Base-by-base conservation (phyloP, 2,888 invertebrate genomes). In the Abrostola tripartita region DNA sequence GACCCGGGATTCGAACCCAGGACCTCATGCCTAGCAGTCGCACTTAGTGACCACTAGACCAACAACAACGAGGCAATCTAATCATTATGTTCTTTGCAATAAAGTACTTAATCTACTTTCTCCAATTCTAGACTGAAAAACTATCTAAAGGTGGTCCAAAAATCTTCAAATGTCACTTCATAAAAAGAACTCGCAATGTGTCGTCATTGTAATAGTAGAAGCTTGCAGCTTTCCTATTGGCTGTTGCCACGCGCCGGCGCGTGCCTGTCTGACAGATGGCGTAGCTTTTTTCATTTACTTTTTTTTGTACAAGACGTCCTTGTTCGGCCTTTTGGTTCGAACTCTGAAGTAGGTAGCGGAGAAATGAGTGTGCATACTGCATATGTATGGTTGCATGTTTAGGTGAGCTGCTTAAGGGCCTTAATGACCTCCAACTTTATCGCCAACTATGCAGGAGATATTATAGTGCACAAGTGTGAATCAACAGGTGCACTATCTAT, bases 251-350 rank as follows among this genome's bases (percentile, higher is more conserved):
- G 79, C 82, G 81, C 55, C 78, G 81, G 81, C 85, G 85, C 86
- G 87, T 86, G 86, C 81, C 86, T 79, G 47, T 35, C 64, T 68
- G 78, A 76, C 85, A 85, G 83, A 81, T 85, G 84, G 52, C 47
- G 53, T 11, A 10, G 37, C 57, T 64, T 68, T 65, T 69, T 65
- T 71, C 36, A 57, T 14, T 36, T 68, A 74, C 74, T 79, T 24
- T 24, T 78, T 74, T 71, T 69, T 62, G 64, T 54, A 41, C 65
- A 58, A 55, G 69, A 63, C 78, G 82, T 74, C 84, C 82, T 83
- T 82, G 79, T 57, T 54, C 71, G 72, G 74, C 78, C 81, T 84
- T 78, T 74, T 76, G 40, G 65, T 64, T 52, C 24, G 24, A 24
- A 24, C 24, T 24, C 24, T 24, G 24, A 24, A 24, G 24, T 24